A percentile compares a stretch with the other conserved stretches of the same genome.
Conservation (phyloP, 2,797 vertebrate species). For the Pogoniulus pusillus region DNA sequence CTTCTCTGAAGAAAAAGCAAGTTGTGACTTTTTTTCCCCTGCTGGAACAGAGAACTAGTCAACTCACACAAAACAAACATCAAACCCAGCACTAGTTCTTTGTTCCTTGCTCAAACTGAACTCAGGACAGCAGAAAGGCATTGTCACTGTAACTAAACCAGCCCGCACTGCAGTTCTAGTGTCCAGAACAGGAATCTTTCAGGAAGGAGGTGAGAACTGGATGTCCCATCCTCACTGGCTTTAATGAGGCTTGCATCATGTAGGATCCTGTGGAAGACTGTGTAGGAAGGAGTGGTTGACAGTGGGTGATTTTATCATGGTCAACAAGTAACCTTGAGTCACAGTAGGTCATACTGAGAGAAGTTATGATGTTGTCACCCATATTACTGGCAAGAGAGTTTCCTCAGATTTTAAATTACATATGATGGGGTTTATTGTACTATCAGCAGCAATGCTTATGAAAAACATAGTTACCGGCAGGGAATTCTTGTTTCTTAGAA, state of each 20-base stretch:
- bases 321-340: not conserved
- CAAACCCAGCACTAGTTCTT: not conserved
- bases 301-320: not conserved
- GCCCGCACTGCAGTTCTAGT: not conserved
- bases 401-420: not conserved
- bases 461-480: not conserved
- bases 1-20: not conserved
- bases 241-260: not conserved
- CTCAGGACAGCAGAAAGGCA: not conserved
- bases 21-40: no score
- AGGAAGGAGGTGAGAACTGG: not conserved
- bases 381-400: not conserved
- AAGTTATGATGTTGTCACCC: not conserved
- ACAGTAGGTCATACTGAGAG: not conserved
- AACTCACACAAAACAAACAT: not conserved
- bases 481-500: not conserved
- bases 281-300: not conserved
- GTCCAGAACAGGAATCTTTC: not conserved
- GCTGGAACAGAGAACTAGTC: no score
- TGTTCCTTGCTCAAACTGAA: not conserved
- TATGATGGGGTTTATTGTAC: not conserved
- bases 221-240: not conserved
- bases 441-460: not conserved
- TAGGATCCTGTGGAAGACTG: not conserved
- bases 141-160: not conserved